Conservation (phyloP, 2,797 vertebrate species). For the Paratrypauchen microcephalus region DNA sequence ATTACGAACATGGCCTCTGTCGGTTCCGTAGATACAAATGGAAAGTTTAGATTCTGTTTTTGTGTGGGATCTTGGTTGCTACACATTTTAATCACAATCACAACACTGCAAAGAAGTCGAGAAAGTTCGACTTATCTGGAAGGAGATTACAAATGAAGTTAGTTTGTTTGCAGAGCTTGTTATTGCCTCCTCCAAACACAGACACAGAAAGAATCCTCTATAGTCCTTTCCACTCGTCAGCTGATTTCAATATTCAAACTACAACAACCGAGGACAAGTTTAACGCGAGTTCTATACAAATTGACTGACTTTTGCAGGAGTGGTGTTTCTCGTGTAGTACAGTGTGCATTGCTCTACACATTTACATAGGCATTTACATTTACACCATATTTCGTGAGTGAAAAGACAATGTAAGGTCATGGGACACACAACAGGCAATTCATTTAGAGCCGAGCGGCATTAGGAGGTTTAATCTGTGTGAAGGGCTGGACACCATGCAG, state of each 20-base stretch:
- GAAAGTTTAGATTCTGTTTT: no score
- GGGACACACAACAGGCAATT: conserved; percentile 10
- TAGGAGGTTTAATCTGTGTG: conserved; percentile 24
- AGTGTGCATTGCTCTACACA: neutral
- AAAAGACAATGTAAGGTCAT: conserved; percentile 17
- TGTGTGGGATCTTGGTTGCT: no score
- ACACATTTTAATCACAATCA: no score
- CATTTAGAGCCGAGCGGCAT: conserved; percentile 10
- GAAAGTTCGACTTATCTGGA: no score
- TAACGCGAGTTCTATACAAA: neutral
- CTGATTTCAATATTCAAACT: conserved; percentile 6
- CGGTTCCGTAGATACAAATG: no score
- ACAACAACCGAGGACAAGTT: neutral
- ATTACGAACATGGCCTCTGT: no score
- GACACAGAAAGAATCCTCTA: neutral
- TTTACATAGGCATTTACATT: no score
- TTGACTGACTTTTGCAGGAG: neutral
- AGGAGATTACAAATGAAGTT: no score
- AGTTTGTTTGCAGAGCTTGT: neutral
- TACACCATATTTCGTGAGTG: neutral
- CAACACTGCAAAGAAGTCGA: no score
- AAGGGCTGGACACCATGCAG: conserved; percentile 15
- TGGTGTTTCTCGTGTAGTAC: no score
- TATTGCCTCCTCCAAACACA: neutral
- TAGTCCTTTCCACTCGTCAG: neutral